Evolutionary conservation across 1,140 invertebrate species (phyloP).

Genomic region (Diploscapter pachys): DNA sequence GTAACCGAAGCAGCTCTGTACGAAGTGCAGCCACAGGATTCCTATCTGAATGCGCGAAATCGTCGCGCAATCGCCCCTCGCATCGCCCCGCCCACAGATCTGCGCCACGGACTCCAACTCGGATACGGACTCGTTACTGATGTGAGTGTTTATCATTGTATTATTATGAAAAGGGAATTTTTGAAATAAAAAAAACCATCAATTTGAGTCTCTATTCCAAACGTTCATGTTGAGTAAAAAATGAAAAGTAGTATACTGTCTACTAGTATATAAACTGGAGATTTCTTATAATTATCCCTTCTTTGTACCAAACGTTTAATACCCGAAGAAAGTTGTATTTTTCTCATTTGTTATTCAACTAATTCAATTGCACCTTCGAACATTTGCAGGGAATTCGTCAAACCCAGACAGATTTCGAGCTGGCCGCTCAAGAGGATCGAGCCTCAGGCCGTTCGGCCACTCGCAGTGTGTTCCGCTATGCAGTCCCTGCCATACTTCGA

Average conservation of each 20-base stretch:
- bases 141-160: constrained; percentile 4
- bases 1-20: constrained; percentile 89
- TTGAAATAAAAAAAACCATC: too few species aligned
- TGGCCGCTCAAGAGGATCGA: constrained; percentile 78
- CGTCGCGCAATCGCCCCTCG: constrained; percentile 61
- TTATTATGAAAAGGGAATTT: too few species aligned
- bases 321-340: not conserved
- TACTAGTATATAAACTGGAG: not conserved
- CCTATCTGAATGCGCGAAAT: constrained; percentile 57
- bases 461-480: constrained; percentile 87
- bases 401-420: constrained; percentile 76
- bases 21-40: constrained; percentile 85
- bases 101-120: constrained; percentile 61
- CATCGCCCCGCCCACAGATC: constrained; percentile 37
- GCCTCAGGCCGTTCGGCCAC: constrained; percentile 78
- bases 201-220: too few species aligned
- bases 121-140: constrained; percentile 30
- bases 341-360: not conserved
- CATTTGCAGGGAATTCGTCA: constrained; percentile 75
- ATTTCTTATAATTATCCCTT: not conserved
- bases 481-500: constrained; percentile 79
- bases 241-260: not conserved
- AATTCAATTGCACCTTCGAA: not conserved
- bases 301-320: not conserved
- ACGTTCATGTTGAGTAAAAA: not conserved